Percentiles rank a stretch among this genome's conserved stretches.
These are phyloP conservation scores for Pectinophora gossypiella DNA, from an alignment of 1,140 invertebrate genomes.

Conservation along the genomic window DNA sequence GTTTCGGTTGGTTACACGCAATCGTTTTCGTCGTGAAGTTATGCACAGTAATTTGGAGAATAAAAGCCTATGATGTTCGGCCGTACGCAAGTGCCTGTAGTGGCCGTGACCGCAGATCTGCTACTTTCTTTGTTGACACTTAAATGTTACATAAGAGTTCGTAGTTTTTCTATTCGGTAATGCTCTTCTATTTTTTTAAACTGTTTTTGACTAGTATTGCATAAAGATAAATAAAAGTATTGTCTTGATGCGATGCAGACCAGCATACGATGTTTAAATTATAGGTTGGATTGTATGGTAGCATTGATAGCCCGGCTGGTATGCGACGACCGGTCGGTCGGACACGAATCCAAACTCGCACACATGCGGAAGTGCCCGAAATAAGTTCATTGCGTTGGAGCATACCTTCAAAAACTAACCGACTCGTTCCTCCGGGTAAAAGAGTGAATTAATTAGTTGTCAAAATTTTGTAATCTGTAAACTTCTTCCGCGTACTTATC, in stretches of 20 bases:
- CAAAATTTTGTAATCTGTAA: no score
- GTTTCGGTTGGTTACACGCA: conserved; percentile 28
- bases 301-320: conserved; percentile 30
- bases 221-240: no score
- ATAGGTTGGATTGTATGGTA: neutral
- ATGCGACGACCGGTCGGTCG: conserved; percentile 40
- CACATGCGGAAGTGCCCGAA: conserved; percentile 61
- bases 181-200: no score
- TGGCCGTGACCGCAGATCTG: conserved; percentile 62
- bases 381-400: conserved; percentile 55
- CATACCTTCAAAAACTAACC: conserved; percentile 14
- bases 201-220: no score
- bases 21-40: conserved; percentile 35
- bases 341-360: conserved; percentile 33
- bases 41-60: conserved; percentile 63
- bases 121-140: conserved; percentile 47
- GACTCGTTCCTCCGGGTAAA: conserved; percentile 14
- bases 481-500: no score
- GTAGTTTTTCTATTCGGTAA: no score
- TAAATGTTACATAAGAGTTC: no score
- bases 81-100: conserved; percentile 26
- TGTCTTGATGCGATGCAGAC: neutral
- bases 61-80: conserved; percentile 54
- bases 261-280: neutral
- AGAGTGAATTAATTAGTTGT: no score